Base-by-base conservation (phyloP, 2,797 vertebrate species). In the Squalus acanthias region DNA sequence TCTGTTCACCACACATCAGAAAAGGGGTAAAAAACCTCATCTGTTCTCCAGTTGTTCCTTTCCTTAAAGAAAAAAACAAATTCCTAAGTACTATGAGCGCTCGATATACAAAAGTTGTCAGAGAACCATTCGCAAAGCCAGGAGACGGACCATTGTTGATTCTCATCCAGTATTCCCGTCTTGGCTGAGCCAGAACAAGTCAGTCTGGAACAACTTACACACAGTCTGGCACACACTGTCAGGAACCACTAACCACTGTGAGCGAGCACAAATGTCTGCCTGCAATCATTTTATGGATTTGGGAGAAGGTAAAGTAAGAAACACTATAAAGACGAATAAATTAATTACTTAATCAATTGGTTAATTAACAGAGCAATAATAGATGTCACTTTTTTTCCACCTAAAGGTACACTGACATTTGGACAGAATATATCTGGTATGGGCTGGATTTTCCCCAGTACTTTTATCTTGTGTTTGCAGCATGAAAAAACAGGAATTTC, bases 11-110 rank as follows among this genome's bases (percentile, higher is more conserved):
- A 69, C n/a, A 69, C n/a, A 76, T 95, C 69, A 74, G 50, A 33
- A 74, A 53, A 57, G 69, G 22, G 12, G 26, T 6, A 60, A 29
- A 53, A 39, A 60, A 60, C 7, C 50, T 76, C 94, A 95, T 72
- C 94, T 95, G 67, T 74, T 74, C 10, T 57, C 94, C 94, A 95
- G 94, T 95, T 95, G 94, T 95, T 76, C 50, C 70, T 74, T 72
- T 95, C 13, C 39, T 69, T 20, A 69, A 29, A 93, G 15, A 39
- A n/a, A 63, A 95, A 95, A 50, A 70, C 15, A 63, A 60, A 63
- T 63, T 91, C 92, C 67, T 70, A 26, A 95, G 50, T 13, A 74
- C 26, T 46, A 8, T 53, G 20, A 95, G 29, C 8, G 50, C 24
- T 50, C 50, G 93, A 50, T 95, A 53, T 29, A 95, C 50, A 76